Base-by-base conservation (phyloP, 1,140 invertebrate genomes). In the Polypedilum pembai region DNA sequence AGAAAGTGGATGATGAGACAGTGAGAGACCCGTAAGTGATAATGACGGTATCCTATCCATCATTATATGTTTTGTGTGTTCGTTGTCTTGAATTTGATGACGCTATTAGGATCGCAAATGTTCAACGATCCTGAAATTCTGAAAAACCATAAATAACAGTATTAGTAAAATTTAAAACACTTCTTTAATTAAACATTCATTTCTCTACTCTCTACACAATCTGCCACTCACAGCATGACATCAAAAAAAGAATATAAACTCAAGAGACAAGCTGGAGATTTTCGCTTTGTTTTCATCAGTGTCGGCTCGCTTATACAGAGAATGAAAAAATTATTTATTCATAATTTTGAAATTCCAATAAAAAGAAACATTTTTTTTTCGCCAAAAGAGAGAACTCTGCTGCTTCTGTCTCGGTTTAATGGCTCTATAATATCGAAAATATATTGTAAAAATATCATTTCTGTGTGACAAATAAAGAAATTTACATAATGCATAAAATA, bases 41-140 rank as follows among this genome's bases (percentile, higher is more conserved):
- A 82, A 75, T 75, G 81, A 81, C 76, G 81, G 82, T 77, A 82
- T 80, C 76, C 81, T 80, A 78, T 82, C 81, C 81, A 82, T 82
- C 81, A 82, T 82, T 80, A 78, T 79, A 73, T 66, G 17, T 17
- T 69, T 69, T 7, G 7, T 20, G 8, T 69, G 8, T n/a, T 56
- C 12, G 45, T 56, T 56, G 45, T 3, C 45, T 56, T n/a, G 45
- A 56, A 4, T 56, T 56, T 56, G 45, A 56, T 56, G 45, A 56
- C 15, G 45, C 45, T 56, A 15, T 56, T 56, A 56, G 45, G 24
- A n/a, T 56, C 12, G n/a, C 45, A n/a, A 56, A 56, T 69, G 20
- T 18, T 20, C 2, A 10, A 69, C 65, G 65, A 69, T 69, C 65
- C 65, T 69, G 65, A 33, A 33, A 33, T 33, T 33, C 24, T 33